Evolutionary conservation across 2,797 vertebrate genomes (phyloP).

Genomic region (Lepilemur ruficaudatus): DNA sequence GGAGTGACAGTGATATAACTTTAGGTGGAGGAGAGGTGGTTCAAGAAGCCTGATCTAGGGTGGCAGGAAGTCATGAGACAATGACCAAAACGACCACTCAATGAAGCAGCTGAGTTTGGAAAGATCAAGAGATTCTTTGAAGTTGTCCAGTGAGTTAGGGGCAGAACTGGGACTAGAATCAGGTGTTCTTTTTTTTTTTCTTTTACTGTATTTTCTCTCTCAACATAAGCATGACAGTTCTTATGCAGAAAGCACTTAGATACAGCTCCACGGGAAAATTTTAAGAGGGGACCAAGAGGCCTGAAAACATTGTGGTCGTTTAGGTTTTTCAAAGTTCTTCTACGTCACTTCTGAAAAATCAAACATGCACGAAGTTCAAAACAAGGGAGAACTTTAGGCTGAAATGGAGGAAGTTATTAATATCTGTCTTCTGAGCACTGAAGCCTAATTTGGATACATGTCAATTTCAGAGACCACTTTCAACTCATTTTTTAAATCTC

Average conservation of each 20-base stretch:
- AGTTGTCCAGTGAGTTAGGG: background rate
- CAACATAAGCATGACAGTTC: background rate
- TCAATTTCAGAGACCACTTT: background rate
- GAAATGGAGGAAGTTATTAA: background rate
- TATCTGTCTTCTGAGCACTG: background rate
- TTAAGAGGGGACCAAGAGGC: background rate
- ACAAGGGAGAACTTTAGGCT: background rate
- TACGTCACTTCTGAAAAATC: background rate
- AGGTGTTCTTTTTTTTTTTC: background rate
- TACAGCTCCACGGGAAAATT: background rate
- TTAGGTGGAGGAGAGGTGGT: conserved; percentile 3
- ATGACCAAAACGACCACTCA: background rate
- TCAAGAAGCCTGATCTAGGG: background rate
- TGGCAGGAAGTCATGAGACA: conserved; percentile 27
- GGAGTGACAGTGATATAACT: background rate
- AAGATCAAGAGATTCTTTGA: conserved; percentile 27
- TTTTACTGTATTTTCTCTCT: background rate
- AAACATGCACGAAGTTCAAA: background rate
- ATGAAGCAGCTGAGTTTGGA: background rate
- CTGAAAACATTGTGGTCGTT: background rate
- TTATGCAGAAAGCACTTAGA: background rate
- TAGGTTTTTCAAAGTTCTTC: background rate
- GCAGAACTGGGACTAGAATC: background rate
- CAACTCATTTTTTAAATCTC: background rate
- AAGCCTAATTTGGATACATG: background rate